Percentiles rank a stretch among this genome's conserved stretches.
Conservation (phyloP, 2,113 vertebrate genomes). For the Aepyceros melampus region DNA sequence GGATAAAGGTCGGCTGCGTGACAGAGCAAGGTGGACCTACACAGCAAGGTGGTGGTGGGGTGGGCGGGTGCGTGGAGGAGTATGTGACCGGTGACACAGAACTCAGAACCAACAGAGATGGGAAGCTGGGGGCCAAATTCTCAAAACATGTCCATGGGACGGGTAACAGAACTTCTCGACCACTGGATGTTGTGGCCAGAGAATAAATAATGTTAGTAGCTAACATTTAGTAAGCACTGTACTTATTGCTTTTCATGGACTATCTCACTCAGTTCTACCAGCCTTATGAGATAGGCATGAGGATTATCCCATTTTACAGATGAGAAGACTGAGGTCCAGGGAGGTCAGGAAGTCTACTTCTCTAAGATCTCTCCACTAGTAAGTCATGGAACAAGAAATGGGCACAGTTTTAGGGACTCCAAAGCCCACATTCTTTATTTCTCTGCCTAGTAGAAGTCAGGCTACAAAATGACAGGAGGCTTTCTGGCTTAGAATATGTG, state of each 20-base stretch:
- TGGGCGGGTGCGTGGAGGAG: neutral
- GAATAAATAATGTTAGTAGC: neutral
- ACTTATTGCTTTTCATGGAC: neutral
- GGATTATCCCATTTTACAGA: neutral
- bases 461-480: too few species aligned
- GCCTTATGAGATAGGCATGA: neutral
- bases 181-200: neutral
- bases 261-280: neutral
- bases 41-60: neutral
- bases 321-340: neutral
- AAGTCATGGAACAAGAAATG: neutral
- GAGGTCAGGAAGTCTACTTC: neutral
- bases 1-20: neutral
- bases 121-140: neutral
- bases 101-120: neutral
- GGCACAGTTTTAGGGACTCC: neutral
- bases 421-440: neutral
- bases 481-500: neutral
- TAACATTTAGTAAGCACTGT: neutral
- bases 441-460: neutral
- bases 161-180: neutral
- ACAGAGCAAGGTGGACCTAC: neutral
- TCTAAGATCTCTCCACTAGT: neutral
- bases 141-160: neutral
- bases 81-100: neutral